Conservation (phyloP, 2,888 invertebrate species). For the Stomorhina lunata region DNA sequence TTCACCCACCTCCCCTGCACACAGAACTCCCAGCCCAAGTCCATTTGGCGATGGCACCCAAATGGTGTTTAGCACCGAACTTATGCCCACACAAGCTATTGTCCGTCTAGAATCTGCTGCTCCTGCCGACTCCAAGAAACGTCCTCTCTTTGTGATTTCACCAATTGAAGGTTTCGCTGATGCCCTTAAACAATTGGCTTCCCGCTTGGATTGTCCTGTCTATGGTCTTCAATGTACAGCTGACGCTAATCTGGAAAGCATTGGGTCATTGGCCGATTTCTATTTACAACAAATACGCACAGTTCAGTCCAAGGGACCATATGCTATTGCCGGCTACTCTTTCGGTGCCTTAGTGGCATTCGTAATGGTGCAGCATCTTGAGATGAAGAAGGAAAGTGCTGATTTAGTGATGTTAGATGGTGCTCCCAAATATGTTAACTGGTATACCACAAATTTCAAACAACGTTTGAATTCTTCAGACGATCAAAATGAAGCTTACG, state of each 20-base stretch:
- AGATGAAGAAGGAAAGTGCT: conserved; percentile 81
- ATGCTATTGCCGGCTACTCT: conserved; percentile 95
- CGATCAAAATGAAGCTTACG: conserved; percentile 85
- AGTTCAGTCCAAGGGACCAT: conserved; percentile 90
- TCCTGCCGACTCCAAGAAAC: conserved; percentile 74
- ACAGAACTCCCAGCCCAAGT: conserved; percentile 75
- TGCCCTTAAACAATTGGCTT: conserved; percentile 86
- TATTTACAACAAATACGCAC: conserved; percentile 87
- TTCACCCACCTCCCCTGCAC: conserved; percentile 68
- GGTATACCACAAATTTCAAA: conserved; percentile 85
- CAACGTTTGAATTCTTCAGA: conserved; percentile 77
- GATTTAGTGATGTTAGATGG: conserved; percentile 91
- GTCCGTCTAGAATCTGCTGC: conserved; percentile 84
- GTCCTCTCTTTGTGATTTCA: conserved; percentile 86
- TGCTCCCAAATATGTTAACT: conserved; percentile 89
- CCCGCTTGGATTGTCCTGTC: conserved; percentile 87
- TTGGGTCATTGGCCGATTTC: conserved; percentile 86
- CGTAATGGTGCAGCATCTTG: conserved; percentile 94
- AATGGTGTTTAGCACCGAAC: conserved; percentile 82
- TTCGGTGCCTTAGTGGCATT: conserved; percentile 97
- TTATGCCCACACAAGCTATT: conserved; percentile 88
- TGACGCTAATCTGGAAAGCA: conserved; percentile 86
- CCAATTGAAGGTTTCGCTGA: conserved; percentile 94
- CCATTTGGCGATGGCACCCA: conserved; percentile 81
- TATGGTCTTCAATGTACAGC: conserved; percentile 94